phyloP scores from a whole-genome alignment of 2,797 vertebrate genomes.

The Apodemus agrarius region DNA sequence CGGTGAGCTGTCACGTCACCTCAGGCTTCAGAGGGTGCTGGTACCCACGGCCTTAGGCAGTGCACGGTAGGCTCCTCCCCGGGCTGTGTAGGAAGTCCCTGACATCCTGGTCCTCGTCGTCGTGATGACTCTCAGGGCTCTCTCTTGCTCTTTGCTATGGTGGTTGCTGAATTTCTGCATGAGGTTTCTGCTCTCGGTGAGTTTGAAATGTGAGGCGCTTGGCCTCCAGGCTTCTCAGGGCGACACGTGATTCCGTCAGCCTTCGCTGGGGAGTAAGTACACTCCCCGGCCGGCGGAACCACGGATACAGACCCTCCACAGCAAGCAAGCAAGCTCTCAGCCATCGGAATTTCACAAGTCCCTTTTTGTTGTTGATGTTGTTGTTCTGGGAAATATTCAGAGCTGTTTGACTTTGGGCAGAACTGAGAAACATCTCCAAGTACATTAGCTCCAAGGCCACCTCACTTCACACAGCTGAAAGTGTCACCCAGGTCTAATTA shows the following conservation, averaged over 20 bases:
- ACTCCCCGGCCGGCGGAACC: not conserved
- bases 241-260: fast-evolving
- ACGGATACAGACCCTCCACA: too few relatives aligned
- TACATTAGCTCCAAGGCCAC: not conserved
- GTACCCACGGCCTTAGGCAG: too few relatives aligned
- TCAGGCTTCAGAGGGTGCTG: not conserved
- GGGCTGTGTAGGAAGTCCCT: not conserved
- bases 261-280: fast-evolving
- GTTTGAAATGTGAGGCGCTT: not conserved
- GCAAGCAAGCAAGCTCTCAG: not conserved
- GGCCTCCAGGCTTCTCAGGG: fast-evolving
- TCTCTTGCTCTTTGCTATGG: not conserved
- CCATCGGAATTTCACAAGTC: fast-evolving
- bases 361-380: not conserved
- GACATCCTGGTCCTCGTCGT: too few relatives aligned
- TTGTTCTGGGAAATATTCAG: not conserved
- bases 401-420: not conserved
- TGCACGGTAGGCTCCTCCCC: not conserved
- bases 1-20: too few relatives aligned
- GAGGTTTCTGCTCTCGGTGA: too few relatives aligned
- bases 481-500: not conserved
- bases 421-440: not conserved
- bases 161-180: not conserved
- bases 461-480: not conserved
- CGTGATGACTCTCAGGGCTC: not conserved